Evolutionary conservation across 2,113 vertebrate species (phyloP).

Genomic region (Syngnathus floridae): DNA sequence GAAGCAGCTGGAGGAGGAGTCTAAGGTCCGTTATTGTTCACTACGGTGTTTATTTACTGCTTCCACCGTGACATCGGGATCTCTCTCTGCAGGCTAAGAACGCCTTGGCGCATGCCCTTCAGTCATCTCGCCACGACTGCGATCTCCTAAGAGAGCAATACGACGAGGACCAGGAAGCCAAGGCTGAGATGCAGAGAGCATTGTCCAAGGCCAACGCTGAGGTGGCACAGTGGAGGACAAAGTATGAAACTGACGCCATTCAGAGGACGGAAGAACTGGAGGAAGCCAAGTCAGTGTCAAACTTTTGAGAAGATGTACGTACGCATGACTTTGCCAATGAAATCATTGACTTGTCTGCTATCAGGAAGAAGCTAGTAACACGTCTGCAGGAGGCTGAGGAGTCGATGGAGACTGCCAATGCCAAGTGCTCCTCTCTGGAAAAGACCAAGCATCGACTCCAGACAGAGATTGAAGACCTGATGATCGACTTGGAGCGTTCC

Average conservation of each 20-base stretch:
- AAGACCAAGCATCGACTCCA: conserved; percentile 92
- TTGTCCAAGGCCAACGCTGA: conserved; percentile 86
- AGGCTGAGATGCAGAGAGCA: conserved; percentile 81
- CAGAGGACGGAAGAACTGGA: conserved; percentile 91
- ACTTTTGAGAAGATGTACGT: not conserved
- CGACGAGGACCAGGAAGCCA: conserved; percentile 85
- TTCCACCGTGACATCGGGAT: not conserved
- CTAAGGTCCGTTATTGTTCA: conserved; percentile 71
- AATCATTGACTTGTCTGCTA: not conserved
- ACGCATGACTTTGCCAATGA: not conserved
- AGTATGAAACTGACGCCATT: conserved; percentile 90
- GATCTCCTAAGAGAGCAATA: conserved; percentile 91
- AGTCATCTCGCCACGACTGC: conserved; percentile 83
- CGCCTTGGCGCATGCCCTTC: conserved; percentile 80
- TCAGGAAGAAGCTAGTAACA: conserved; percentile 85
- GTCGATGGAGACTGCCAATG: conserved; percentile 76
- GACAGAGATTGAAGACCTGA: conserved; percentile 85
- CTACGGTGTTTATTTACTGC: not conserved
- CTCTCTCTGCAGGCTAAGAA: conserved; percentile 76
- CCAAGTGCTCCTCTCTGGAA: conserved; percentile 87
- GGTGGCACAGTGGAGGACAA: conserved; percentile 91
- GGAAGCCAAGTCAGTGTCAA: conserved; percentile 83
- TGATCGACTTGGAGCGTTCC: conserved; percentile 82
- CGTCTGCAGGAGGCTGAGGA: conserved; percentile 89
- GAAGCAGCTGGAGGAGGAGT: conserved; percentile 90